Percentiles rank a stretch among this genome's conserved stretches.
These are phyloP conservation scores for Melanotaenia pygmaea DNA, from an alignment of 2,797 vertebrate genomes.

Conservation along the genomic window DNA sequence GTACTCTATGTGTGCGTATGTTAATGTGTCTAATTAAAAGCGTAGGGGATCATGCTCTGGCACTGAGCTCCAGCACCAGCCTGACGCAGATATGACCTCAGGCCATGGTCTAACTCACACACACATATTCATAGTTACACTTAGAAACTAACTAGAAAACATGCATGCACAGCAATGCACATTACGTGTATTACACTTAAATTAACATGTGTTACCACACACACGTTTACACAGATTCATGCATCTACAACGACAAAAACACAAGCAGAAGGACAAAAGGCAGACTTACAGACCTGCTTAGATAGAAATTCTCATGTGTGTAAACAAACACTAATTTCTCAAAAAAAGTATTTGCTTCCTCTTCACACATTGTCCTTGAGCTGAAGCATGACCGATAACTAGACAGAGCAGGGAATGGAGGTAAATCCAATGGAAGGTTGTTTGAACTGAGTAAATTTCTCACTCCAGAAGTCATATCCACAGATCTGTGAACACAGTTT, in stretches of 20 bases:
- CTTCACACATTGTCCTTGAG: slow-evolving; percentile 46
- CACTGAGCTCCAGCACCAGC: slow-evolving; percentile 78
- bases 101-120: slow-evolving; percentile 76
- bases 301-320: neutral
- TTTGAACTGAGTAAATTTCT: slow-evolving; percentile 60
- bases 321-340: neutral
- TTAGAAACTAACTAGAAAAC: slow-evolving; percentile 39
- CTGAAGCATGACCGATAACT: slow-evolving; percentile 53
- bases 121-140: slow-evolving; percentile 36
- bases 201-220: slow-evolving; percentile 9
- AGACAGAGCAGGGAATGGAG: slow-evolving; percentile 34
- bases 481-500: slow-evolving; percentile 31
- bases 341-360: slow-evolving; percentile 29
- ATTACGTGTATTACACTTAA: slow-evolving; percentile 27
- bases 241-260: slow-evolving; percentile 4
- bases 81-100: slow-evolving; percentile 78
- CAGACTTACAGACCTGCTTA: slow-evolving; percentile 14
- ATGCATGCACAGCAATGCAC: slow-evolving; percentile 13
- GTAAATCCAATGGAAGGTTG: slow-evolving; percentile 53
- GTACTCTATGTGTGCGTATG: slow-evolving; percentile 72
- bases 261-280: neutral
- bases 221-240: slow-evolving; percentile 29
- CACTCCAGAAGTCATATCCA: slow-evolving; percentile 49
- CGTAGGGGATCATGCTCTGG: slow-evolving; percentile 77
- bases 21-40: slow-evolving; percentile 88